Percentiles rank a stretch among this genome's conserved stretches.
Evolutionary conservation across 2,797 vertebrate genomes (phyloP).

Genomic region (Paramormyrops hopkinsi): DNA sequence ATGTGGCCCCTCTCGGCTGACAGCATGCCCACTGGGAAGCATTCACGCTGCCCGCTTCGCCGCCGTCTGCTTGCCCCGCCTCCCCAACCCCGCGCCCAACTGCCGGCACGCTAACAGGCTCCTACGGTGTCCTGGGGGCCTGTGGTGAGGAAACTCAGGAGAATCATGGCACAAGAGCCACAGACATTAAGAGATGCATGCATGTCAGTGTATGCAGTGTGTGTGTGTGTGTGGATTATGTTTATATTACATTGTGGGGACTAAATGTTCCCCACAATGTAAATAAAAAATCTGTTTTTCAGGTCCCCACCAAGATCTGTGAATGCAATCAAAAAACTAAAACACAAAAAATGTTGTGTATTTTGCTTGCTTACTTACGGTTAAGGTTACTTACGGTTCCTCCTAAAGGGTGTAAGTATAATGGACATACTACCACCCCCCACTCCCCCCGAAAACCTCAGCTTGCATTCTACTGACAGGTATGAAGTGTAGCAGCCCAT

Average conservation of each 20-base stretch:
- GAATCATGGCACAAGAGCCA: background rate
- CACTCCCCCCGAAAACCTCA: background rate
- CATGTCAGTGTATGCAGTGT: background rate
- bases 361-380: background rate
- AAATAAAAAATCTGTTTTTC: background rate
- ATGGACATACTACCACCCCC: too few relatives aligned
- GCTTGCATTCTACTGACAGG: background rate
- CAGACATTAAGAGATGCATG: background rate
- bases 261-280: background rate
- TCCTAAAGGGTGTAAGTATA: too few relatives aligned
- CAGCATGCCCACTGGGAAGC: constrained; percentile 15
- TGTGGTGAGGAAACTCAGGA: background rate
- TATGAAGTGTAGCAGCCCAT: background rate
- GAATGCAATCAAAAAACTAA: background rate
- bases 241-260: background rate
- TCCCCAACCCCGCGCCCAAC: background rate
- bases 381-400: background rate
- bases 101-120: background rate
- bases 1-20: background rate
- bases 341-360: background rate
- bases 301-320: background rate
- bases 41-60: constrained; percentile 13
- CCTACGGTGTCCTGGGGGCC: background rate
- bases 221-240: background rate
- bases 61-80: background rate